phyloP scores from a whole-genome alignment of 2,888 invertebrate genomes.

The Plebejus anna region DNA sequence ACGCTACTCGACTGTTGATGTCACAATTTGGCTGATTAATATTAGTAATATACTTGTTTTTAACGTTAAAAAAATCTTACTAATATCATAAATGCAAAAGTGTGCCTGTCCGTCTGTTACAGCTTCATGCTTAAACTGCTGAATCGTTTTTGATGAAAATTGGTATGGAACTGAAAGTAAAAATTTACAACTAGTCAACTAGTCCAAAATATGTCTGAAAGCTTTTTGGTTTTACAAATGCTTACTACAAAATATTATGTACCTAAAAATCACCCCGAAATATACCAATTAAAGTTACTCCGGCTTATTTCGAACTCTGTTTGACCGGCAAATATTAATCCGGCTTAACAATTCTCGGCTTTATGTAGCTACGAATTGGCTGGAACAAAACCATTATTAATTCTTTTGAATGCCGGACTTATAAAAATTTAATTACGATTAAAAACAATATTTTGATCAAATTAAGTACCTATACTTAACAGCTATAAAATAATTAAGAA shows the following conservation, averaged over 20 bases:
- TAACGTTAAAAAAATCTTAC: not conserved
- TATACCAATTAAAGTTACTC: not conserved
- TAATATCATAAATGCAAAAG: too few relatives aligned
- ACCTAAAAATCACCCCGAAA: not conserved
- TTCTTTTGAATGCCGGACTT: not conserved
- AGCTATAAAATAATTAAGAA: too few relatives aligned
- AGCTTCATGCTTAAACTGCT: too few relatives aligned
- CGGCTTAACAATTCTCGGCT: slow-evolving; percentile 1
- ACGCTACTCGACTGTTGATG: not conserved
- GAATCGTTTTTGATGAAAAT: too few relatives aligned
- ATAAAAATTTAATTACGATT: too few relatives aligned
- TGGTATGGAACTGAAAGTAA: too few relatives aligned
- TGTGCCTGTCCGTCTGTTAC: too few relatives aligned
- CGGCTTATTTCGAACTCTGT: not conserved
- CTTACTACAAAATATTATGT: not conserved
- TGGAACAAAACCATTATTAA: not conserved
- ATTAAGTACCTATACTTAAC: too few relatives aligned
- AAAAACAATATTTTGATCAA: too few relatives aligned
- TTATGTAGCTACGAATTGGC: not conserved
- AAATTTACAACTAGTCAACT: not conserved
- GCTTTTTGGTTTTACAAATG: too few relatives aligned
- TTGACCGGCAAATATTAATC: not conserved
- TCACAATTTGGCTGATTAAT: not conserved
- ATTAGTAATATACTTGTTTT: not conserved
- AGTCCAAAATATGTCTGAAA: not conserved